Percentiles rank a stretch among this genome's conserved stretches.
Evolutionary conservation across 2,888 invertebrate genomes (phyloP).

Genomic region (Crepidodera aurea): DNA sequence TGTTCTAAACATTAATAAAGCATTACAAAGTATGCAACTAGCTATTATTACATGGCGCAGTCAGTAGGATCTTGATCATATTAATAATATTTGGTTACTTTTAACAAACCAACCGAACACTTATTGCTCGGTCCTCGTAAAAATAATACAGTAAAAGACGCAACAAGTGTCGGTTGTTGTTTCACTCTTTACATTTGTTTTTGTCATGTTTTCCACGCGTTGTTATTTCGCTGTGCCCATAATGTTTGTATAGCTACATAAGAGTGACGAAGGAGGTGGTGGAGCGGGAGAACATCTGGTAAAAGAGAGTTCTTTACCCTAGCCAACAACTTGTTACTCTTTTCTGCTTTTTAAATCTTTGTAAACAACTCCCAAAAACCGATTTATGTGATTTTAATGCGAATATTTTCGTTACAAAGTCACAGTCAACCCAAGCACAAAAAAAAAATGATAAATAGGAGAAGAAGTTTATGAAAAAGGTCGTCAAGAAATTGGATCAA

Average conservation of each 20-base stretch:
- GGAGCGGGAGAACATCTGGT: conserved; percentile 40
- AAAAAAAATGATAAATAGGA: too few relatives aligned
- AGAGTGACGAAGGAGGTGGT: background rate
- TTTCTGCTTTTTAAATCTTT: conserved; percentile 41
- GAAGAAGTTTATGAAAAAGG: too few relatives aligned
- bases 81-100: too few relatives aligned
- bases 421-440: background rate
- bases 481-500: too few relatives aligned
- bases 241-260: conserved; percentile 48
- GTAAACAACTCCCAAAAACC: conserved; percentile 40
- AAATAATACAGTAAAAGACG: conserved; percentile 12
- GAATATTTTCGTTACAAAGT: conserved; percentile 13
- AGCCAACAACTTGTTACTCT: conserved; percentile 51
- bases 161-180: conserved; percentile 45
- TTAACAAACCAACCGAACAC: too few relatives aligned
- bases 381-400: conserved; percentile 35
- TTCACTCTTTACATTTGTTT: conserved; percentile 39
- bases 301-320: conserved; percentile 30
- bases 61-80: too few relatives aligned
- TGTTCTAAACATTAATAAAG: too few relatives aligned
- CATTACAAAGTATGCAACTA: too few relatives aligned
- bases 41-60: too few relatives aligned
- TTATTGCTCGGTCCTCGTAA: background rate
- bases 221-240: conserved; percentile 46
- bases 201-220: conserved; percentile 39